Base-by-base conservation (phyloP, 2,888 invertebrate species). In the Cyclophora punctaria region DNA sequence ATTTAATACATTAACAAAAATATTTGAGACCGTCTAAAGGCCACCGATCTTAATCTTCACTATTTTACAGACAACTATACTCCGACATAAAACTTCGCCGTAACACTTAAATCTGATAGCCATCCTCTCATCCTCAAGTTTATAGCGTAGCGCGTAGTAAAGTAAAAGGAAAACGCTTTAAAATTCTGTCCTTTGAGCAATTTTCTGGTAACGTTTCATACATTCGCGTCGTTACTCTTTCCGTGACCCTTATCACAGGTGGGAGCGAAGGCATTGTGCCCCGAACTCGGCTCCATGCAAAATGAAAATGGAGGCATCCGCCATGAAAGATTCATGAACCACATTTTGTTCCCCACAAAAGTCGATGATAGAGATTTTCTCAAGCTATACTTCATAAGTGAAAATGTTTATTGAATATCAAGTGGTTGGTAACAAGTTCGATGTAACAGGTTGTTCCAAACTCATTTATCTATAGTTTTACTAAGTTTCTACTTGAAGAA, bases 321-420 rank as follows among this genome's bases (percentile, higher is more conserved):
- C 58, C 46, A 75, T 77, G 73, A 77, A 78, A 76, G 56, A 77
- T 78, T 78, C 76, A 78, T 75, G 73, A 73, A 61, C 51, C 63
- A 56, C 61, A 60, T 66, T 62, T 60, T 48, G 51, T 58, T 49
- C 51, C 51, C 48, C 49, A 47, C 51, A 62, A 66, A 69, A 70
- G 64, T 63, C 63, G 63, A 60, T 60, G 62, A 59, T 58, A 62
- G 62, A 62, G 58, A 61, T 60, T 63, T 64, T 59, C 55, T 59
- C 56, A 51, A 48, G 49, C 53, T 54, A 58, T 52, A 57, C 58
- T 57, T 56, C 49, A 47, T 57, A 56, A 58, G 53, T 53, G 56
- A 57, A 55, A 46, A 50, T 59, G 52, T 57, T 58, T 54, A 51
- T 58, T 50, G 43, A 41, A 34, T 43, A 62, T 55, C 53, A 48